Conservation (phyloP, 2,113 vertebrate species). For the Phylloscopus trochiloides region DNA sequence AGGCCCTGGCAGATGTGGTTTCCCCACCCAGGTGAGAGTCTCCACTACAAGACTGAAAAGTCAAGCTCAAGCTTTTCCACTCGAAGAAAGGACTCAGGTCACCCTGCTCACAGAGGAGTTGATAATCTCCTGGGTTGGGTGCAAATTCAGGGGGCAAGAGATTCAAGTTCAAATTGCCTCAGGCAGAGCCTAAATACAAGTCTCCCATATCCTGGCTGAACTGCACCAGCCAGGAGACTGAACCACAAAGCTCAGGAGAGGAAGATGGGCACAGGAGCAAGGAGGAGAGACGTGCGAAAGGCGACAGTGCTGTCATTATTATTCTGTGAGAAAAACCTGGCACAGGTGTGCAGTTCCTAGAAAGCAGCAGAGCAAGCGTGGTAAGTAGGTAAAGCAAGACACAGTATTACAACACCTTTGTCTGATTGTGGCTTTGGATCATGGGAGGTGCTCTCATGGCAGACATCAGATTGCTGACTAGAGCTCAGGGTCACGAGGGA, state of each 20-base stretch:
- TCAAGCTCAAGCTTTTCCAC: neutral
- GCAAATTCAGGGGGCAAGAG: neutral
- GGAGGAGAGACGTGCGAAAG: neutral
- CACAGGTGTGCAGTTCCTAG: neutral
- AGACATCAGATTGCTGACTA: constrained; percentile 34
- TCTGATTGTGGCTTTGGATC: neutral
- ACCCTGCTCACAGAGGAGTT: neutral
- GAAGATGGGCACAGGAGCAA: neutral
- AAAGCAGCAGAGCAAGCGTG: neutral
- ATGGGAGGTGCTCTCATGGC: constrained; percentile 13
- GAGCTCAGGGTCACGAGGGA: neutral
- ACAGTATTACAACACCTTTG: neutral
- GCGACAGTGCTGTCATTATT: neutral
- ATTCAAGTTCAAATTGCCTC: constrained; percentile 8
- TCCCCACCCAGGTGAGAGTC: neutral
- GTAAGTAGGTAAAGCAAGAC: neutral
- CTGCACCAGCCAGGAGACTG: neutral
- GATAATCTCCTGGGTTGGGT: neutral
- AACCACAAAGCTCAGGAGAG: neutral
- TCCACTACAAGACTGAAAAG: neutral
- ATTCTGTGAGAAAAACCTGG: constrained; percentile 13
- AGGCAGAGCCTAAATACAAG: neutral
- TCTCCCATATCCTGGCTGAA: neutral
- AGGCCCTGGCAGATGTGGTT: neutral
- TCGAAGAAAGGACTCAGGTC: rapidly evolving